phyloP scores from a whole-genome alignment of 2,113 vertebrate species.

The Halichoeres trimaculatus region DNA sequence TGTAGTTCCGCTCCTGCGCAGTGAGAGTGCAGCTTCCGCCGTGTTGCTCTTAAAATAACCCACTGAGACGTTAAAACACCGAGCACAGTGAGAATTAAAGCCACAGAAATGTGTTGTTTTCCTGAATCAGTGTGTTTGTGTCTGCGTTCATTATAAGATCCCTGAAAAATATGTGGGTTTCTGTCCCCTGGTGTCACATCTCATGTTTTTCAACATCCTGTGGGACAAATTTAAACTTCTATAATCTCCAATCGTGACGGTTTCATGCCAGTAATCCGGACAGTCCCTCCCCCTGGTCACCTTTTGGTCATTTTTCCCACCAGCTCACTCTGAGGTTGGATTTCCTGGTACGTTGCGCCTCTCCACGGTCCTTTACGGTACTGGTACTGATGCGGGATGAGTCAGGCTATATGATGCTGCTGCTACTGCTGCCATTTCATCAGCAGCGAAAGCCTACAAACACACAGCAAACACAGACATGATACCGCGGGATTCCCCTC shows the following conservation, averaged over 20 bases:
- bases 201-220: too few relatives aligned
- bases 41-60: not conserved
- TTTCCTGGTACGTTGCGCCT: conserved; percentile 49
- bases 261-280: too few relatives aligned
- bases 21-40: conserved; percentile 23
- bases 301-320: not conserved
- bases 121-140: not conserved
- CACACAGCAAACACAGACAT: conserved; percentile 56
- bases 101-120: not conserved
- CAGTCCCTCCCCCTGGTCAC: too few relatives aligned
- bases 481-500: conserved; percentile 51
- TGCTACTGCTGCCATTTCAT: conserved; percentile 90
- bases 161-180: too few relatives aligned
- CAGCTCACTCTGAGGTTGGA: not conserved
- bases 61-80: not conserved
- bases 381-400: conserved; percentile 91
- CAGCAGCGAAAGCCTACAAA: conserved; percentile 78
- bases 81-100: not conserved
- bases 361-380: conserved; percentile 82
- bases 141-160: too few relatives aligned
- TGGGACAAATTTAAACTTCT: too few relatives aligned
- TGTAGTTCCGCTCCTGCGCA: conserved; percentile 10
- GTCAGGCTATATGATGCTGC: conserved; percentile 90
- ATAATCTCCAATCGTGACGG: too few relatives aligned
- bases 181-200: too few relatives aligned